These are phyloP conservation scores for Anastrepha ludens DNA, from an alignment of 1,140 invertebrate species.

Conservation along the genomic window DNA sequence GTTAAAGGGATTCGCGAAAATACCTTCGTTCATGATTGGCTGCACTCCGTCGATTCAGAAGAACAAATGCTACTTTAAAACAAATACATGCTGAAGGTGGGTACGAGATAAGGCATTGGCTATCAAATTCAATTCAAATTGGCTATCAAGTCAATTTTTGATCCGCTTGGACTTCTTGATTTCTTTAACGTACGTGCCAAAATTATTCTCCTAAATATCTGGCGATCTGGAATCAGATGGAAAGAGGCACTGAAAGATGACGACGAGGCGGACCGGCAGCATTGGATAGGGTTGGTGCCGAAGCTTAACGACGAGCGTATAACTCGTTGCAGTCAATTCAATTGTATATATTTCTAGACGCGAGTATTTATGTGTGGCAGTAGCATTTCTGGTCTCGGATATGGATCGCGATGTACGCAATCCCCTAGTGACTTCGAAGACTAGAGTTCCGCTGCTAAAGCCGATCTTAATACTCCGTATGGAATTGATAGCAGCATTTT, in stretches of 20 bases:
- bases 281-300: neutral
- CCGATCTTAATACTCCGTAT: slow-evolving; percentile 69
- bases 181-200: slow-evolving; percentile 63
- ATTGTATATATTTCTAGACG: slow-evolving; percentile 46
- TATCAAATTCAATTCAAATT: slow-evolving; percentile 56
- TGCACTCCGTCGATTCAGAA: slow-evolving; percentile 17
- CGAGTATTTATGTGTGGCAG: slow-evolving; percentile 39
- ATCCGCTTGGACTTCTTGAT: slow-evolving; percentile 63
- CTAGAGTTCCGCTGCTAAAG: slow-evolving; percentile 67
- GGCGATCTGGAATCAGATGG: slow-evolving; percentile 58
- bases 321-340: slow-evolving; percentile 39
- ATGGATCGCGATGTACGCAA: neutral
- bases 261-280: neutral
- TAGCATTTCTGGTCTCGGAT: neutral
- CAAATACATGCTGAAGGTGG: neutral
- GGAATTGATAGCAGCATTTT: slow-evolving; percentile 71
- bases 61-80: neutral
- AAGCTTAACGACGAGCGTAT: slow-evolving; percentile 31
- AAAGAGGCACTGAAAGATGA: neutral
- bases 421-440: slow-evolving; percentile 60
- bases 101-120: slow-evolving; percentile 48
- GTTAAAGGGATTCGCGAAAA: slow-evolving; percentile 16
- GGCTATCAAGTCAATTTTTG: slow-evolving; percentile 64
- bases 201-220: slow-evolving; percentile 64
- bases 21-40: slow-evolving; percentile 40